Conservation (phyloP, 1,140 invertebrate species). For the Homalodisca vitripennis region DNA sequence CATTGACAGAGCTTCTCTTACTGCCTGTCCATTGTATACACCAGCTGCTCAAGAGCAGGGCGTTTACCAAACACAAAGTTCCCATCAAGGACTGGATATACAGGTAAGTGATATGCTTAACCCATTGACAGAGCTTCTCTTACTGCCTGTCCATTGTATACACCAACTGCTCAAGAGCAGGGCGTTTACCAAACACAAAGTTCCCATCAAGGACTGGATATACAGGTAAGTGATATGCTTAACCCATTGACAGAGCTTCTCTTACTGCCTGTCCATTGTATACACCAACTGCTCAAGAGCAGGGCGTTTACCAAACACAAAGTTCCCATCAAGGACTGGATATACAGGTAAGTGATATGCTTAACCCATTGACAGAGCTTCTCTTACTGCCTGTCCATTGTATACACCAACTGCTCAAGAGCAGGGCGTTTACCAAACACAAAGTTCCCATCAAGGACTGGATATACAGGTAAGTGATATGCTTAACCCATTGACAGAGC, state of each 20-base stretch:
- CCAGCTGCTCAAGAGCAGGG: slow-evolving; percentile 90
- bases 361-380: too few species aligned
- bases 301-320: slow-evolving; percentile 95
- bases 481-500: too few species aligned
- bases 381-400: slow-evolving; percentile 97
- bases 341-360: slow-evolving; percentile 43
- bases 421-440: slow-evolving; percentile 93
- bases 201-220: slow-evolving; percentile 45
- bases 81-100: slow-evolving; percentile 46
- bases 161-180: slow-evolving; percentile 93
- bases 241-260: too few species aligned
- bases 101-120: too few species aligned
- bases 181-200: slow-evolving; percentile 92
- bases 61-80: slow-evolving; percentile 90
- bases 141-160: slow-evolving; percentile 96
- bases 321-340: slow-evolving; percentile 46
- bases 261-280: slow-evolving; percentile 97
- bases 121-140: too few species aligned
- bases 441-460: slow-evolving; percentile 53
- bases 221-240: slow-evolving; percentile 43
- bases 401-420: slow-evolving; percentile 94
- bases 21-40: slow-evolving; percentile 97
- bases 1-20: too few species aligned
- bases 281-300: slow-evolving; percentile 93
- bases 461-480: slow-evolving; percentile 44